Percentiles rank a stretch among this genome's conserved stretches.
These are phyloP conservation scores for Phainopepla nitens DNA, from an alignment of 2,113 vertebrate genomes.

Conservation along the genomic window DNA sequence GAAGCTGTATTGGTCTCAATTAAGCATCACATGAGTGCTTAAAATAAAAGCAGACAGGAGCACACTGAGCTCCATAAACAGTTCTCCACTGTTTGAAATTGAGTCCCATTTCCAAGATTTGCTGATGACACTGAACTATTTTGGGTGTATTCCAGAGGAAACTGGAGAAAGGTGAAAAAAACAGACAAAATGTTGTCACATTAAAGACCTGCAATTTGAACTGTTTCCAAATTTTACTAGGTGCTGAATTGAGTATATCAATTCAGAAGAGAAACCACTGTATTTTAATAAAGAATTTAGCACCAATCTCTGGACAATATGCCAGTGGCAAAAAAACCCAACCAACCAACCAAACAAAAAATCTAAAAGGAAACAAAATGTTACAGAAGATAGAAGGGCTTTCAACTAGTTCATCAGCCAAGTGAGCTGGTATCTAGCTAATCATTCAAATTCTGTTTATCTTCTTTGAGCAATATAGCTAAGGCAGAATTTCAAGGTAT, in stretches of 20 bases:
- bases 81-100: neutral
- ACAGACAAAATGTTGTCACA: neutral
- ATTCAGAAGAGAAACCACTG: neutral
- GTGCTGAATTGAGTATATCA: neutral
- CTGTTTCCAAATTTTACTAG: neutral
- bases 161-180: neutral
- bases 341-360: neutral
- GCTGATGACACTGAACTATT: neutral
- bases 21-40: neutral
- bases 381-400: neutral
- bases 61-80: neutral
- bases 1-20: neutral
- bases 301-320: neutral
- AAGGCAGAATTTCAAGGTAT: neutral
- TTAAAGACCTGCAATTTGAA: neutral
- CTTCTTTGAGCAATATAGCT: neutral
- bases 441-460: neutral
- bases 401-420: neutral
- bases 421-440: neutral
- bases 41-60: neutral
- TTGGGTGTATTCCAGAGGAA: neutral
- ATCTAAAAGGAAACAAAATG: neutral
- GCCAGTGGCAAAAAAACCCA: neutral
- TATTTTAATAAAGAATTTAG: neutral
- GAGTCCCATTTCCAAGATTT: neutral